Conservation (phyloP, 2,113 vertebrate genomes). For the Phainopepla nitens region DNA sequence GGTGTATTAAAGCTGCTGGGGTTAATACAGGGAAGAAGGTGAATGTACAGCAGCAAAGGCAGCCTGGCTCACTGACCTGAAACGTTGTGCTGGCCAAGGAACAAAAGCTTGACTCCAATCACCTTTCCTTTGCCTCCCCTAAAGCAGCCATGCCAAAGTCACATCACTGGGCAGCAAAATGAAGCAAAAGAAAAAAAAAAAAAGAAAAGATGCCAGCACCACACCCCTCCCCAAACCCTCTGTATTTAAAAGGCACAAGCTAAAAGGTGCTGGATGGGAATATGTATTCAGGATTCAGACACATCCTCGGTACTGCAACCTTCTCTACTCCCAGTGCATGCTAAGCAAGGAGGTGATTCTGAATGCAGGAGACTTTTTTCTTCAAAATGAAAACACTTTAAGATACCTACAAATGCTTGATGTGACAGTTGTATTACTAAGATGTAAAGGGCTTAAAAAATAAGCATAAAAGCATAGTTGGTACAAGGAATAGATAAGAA, state of each 20-base stretch:
- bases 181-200: background rate
- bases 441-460: background rate
- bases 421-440: background rate
- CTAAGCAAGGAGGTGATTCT: background rate
- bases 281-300: background rate
- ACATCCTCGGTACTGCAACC: background rate
- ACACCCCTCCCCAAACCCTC: background rate
- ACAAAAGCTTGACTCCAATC: background rate
- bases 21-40: background rate
- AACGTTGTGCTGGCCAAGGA: background rate
- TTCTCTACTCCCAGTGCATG: background rate
- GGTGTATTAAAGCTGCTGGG: background rate
- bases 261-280: background rate
- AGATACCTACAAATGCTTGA: background rate
- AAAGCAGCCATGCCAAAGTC: background rate
- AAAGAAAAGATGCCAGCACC: background rate
- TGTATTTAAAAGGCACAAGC: background rate
- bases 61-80: background rate
- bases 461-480: background rate
- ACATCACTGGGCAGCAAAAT: background rate
- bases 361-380: background rate
- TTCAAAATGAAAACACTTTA: background rate
- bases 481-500: background rate
- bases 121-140: background rate
- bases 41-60: background rate